phyloP scores from a whole-genome alignment of 2,888 invertebrate species.

The Chouioia cunea region DNA sequence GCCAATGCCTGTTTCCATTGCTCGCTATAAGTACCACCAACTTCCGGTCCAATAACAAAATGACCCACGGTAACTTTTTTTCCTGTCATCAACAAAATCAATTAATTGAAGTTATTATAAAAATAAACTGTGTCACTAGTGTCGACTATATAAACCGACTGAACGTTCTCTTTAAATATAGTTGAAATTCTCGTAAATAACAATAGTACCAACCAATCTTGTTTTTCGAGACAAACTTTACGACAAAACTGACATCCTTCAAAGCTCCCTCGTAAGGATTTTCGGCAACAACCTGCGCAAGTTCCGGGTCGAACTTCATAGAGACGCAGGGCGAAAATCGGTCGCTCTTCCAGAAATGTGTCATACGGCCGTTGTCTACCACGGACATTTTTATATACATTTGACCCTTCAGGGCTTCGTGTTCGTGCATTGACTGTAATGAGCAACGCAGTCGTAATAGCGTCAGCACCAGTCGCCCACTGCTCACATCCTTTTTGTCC shows the following conservation, averaged over 20 bases:
- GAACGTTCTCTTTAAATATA: too few species aligned
- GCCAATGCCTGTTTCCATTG: slow-evolving; percentile 74
- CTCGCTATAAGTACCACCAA: slow-evolving; percentile 70
- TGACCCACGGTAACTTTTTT: slow-evolving; percentile 79
- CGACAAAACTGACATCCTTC: slow-evolving; percentile 75
- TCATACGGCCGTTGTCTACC: slow-evolving; percentile 75
- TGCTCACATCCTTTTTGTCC: slow-evolving; percentile 74
- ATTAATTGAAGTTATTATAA: slow-evolving; percentile 6
- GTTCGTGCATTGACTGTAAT: slow-evolving; percentile 80
- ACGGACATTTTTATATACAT: slow-evolving; percentile 84
- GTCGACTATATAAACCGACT: too few species aligned
- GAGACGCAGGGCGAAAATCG: slow-evolving; percentile 81
- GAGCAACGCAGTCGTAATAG: slow-evolving; percentile 77
- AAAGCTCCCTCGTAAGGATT: slow-evolving; percentile 76
- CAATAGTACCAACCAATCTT: slow-evolving; percentile 70
- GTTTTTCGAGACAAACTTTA: slow-evolving; percentile 77
- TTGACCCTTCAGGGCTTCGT: slow-evolving; percentile 77
- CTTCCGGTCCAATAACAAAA: slow-evolving; percentile 76
- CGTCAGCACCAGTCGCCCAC: slow-evolving; percentile 75
- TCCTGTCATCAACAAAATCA: slow-evolving; percentile 57
- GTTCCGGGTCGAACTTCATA: slow-evolving; percentile 80
- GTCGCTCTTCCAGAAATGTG: slow-evolving; percentile 79
- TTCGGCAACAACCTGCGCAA: slow-evolving; percentile 74
- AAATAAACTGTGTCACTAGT: too few species aligned
- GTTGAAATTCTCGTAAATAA: too few species aligned